A percentile compares a stretch with the other conserved stretches of the same genome.
phyloP scores from a whole-genome alignment of 64 coral and sea anemone species.

The Pocillopora damicornis region DNA sequence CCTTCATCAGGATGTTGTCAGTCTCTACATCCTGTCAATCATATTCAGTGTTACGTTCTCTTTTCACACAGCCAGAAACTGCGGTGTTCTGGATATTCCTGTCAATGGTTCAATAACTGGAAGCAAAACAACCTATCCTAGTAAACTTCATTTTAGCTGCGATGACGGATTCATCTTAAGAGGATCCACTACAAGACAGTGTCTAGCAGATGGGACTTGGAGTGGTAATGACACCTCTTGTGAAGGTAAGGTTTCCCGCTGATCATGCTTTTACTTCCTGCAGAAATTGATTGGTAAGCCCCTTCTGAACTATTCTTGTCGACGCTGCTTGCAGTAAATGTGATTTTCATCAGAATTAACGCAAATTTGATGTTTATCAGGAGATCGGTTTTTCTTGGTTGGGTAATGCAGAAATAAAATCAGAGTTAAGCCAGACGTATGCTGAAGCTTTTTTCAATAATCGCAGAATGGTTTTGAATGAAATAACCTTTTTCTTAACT shows the following conservation, averaged over 20 bases:
- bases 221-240: background rate
- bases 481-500: too few relatives aligned
- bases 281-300: too few relatives aligned
- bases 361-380: too few relatives aligned
- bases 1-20: background rate
- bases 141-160: conserved; percentile 36
- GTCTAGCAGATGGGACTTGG: conserved; percentile 39
- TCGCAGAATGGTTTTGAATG: too few relatives aligned
- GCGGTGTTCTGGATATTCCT: conserved; percentile 3
- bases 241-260: background rate
- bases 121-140: conserved; percentile 24
- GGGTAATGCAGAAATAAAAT: too few relatives aligned
- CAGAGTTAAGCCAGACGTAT: too few relatives aligned
- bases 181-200: conserved; percentile 6
- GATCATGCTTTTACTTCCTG: too few relatives aligned
- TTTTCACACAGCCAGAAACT: background rate
- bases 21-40: background rate
- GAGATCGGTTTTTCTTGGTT: background rate
- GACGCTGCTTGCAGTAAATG: too few relatives aligned
- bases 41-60: background rate
- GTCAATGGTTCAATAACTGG: conserved; percentile 9
- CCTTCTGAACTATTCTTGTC: too few relatives aligned
- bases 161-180: conserved; percentile 19
- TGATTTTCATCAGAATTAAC: too few relatives aligned
- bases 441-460: too few relatives aligned